Evolutionary conservation across 2,888 invertebrate genomes (phyloP).

Genomic region (Heliconius sara): DNA sequence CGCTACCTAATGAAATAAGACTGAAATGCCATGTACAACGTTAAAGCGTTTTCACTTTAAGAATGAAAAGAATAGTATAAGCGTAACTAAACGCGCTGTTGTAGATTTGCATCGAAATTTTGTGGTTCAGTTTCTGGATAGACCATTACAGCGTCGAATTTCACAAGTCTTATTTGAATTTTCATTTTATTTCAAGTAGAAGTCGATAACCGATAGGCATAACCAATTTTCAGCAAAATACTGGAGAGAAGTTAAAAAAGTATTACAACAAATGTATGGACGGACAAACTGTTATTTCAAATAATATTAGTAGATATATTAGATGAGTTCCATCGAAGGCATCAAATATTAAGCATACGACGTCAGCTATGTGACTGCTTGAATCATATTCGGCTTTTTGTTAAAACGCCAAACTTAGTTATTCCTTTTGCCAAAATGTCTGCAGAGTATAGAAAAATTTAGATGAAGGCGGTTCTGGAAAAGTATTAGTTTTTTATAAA

Average conservation of each 20-base stretch:
- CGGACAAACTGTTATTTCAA: conserved; percentile 16
- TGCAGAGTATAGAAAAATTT: conserved; percentile 41
- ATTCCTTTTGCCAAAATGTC: conserved; percentile 52
- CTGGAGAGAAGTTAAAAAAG: neutral
- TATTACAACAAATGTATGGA: neutral
- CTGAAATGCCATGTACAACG: too few relatives aligned
- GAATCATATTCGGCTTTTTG: conserved; percentile 42
- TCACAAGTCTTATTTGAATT: too few relatives aligned
- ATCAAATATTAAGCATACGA: conserved; percentile 41
- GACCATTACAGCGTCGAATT: too few relatives aligned
- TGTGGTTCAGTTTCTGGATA: too few relatives aligned
- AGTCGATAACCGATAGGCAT: too few relatives aligned
- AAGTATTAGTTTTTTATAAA: neutral
- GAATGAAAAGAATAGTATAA: too few relatives aligned
- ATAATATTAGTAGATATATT: conserved; percentile 51
- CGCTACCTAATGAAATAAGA: too few relatives aligned
- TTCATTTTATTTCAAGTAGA: too few relatives aligned
- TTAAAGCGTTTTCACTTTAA: too few relatives aligned
- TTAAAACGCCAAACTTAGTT: conserved; percentile 46
- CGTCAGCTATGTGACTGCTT: conserved; percentile 38
- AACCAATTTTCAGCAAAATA: too few relatives aligned
- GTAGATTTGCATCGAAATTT: too few relatives aligned
- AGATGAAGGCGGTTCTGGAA: conserved; percentile 16
- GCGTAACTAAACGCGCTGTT: too few relatives aligned
- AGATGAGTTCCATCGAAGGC: conserved; percentile 35